Evolutionary conservation across 2,797 vertebrate genomes (phyloP), one percentile per base, ranked within the genome.

Genomic region (Gadopsis marmoratus): DNA sequence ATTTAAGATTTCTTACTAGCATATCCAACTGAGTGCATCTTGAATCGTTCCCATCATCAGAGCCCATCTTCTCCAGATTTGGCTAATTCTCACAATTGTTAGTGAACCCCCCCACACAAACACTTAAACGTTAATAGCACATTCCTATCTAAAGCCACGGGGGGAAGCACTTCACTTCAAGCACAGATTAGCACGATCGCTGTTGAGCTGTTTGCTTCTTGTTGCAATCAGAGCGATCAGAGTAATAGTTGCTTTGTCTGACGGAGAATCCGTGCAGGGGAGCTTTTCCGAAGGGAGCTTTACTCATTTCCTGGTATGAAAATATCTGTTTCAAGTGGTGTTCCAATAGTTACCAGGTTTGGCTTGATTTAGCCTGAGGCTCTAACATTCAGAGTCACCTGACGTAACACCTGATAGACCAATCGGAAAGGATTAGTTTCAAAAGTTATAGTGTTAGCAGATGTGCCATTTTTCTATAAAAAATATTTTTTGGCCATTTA

Each of bases 111-210:
- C 69, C 64, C 41, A 71, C 48, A 56, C 51, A 41, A 61, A 69
- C 80, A 65, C 71, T 79, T 68, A 62, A 37, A 61, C 4, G 7
- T 74, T 87, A 87, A 88, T 86, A 69, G 86, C 85, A 85, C 86
- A 91, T 92, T 93, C 82, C 90, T 48, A 17, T 51, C 82, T 79
- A 87, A 94, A 90, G 78, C 78, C 81, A 58, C 4, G 53, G 76
- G n/a, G 73, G 62, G 56, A 84, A 90, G 74, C 91, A 81, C 93
- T 94, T 88, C 86, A 93, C 83, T 89, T 89, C 73, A 86, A 92
- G 93, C 81, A 75, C 77, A 93, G 83, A 94, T 94, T 90, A 92
- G 76, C 88, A 87, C 68, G 29, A 26, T 72, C 8, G 47, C 84
- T 55, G 59, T 67, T n/a, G 78, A 86, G 85, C 81, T 69, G 81